Percentiles rank a stretch among this genome's conserved stretches.
Conservation (phyloP, 2,797 vertebrate species). For the Chanos chanos region DNA sequence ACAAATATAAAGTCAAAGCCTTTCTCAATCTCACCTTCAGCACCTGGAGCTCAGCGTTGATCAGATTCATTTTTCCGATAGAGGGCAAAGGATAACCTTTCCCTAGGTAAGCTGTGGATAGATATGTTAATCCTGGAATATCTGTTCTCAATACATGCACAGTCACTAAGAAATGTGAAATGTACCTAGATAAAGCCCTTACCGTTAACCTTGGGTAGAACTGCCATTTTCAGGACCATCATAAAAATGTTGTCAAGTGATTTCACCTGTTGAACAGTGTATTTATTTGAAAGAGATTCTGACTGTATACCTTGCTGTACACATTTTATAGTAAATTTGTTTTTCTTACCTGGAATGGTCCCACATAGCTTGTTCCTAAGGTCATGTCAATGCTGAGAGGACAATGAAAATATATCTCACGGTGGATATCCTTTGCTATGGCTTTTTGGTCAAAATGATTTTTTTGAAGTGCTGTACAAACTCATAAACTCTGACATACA, state of each 20-base stretch:
- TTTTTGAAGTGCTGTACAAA: too few relatives aligned
- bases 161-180: neutral
- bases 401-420: neutral
- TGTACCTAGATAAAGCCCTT: conserved; percentile 30
- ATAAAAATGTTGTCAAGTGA: conserved; percentile 54
- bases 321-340: neutral
- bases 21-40: too few relatives aligned
- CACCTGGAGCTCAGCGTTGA: too few relatives aligned
- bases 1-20: too few relatives aligned
- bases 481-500: neutral
- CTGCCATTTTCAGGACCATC: conserved; percentile 56
- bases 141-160: neutral
- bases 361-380: conserved; percentile 63
- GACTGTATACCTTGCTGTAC: neutral
- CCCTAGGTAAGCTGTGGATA: conserved; percentile 51
- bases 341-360: conserved; percentile 65
- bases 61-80: too few relatives aligned
- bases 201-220: conserved; percentile 70
- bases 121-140: neutral
- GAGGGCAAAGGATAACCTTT: too few relatives aligned
- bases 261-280: conserved; percentile 51
- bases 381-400: conserved; percentile 62
- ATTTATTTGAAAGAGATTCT: neutral
- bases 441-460: too few relatives aligned
- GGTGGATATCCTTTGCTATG: neutral